Evolutionary conservation across 2,797 vertebrate genomes (phyloP).

Genomic region (Caiman crocodilus): DNA sequence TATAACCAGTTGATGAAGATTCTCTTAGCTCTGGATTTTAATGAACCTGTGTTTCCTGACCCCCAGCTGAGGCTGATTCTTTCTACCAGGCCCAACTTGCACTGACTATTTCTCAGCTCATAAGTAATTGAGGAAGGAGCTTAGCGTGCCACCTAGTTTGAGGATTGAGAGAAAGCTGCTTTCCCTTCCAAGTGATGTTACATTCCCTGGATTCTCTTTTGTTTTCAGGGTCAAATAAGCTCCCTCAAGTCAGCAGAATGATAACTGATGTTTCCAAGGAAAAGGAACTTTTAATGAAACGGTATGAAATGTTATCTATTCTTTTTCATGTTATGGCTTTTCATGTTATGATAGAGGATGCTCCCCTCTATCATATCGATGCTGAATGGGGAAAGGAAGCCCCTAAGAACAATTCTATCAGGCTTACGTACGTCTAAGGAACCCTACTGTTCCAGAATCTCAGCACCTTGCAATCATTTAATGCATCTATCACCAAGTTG

Average conservation of each 20-base stretch:
- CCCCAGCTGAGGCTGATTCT: not conserved
- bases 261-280: constrained; percentile 79
- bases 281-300: constrained; percentile 51
- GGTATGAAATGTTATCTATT: constrained; percentile 46
- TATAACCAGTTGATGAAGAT: not conserved
- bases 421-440: not conserved
- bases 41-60: not conserved
- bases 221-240: constrained; percentile 78
- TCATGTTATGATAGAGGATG: too few species aligned
- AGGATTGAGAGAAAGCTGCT: not conserved
- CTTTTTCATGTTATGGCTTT: accelerated
- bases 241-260: constrained; percentile 81
- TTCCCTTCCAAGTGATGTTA: not conserved
- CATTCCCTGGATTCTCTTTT: not conserved
- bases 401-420: too few species aligned
- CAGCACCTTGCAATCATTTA: not conserved
- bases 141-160: not conserved
- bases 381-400: not conserved
- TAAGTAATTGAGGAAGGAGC: not conserved
- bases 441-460: not conserved
- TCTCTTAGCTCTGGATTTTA: not conserved
- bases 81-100: not conserved
- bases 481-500: not conserved
- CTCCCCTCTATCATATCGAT: not conserved
- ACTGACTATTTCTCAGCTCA: not conserved